Base-by-base conservation (phyloP, 2,113 vertebrate genomes). In the Anhinga rufa region DNA sequence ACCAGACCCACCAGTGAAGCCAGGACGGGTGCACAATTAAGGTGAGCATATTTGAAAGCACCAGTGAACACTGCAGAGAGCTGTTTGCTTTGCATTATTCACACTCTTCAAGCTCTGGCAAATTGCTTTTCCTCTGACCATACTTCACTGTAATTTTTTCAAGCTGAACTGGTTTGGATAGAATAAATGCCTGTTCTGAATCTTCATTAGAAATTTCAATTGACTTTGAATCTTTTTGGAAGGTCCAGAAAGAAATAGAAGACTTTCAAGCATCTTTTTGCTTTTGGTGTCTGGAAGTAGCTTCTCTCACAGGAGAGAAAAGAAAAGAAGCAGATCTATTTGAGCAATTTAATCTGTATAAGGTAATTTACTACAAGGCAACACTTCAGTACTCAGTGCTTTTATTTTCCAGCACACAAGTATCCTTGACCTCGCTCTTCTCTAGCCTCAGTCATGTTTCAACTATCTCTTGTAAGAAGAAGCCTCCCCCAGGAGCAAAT, bases 141-240 rank as follows among this genome's bases (percentile, higher is more conserved):
- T 46, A 15, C 94, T 51, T 74, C 14, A 0, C 46, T 19, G 68
- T 93, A 96, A 96, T 93, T 71, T 60, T 52, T 96, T 90, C 95
- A 95, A 94, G 95, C 90, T 96, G 95, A 93, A 96, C 87, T 64
- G 49, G 64, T 84, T 92, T 84, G 87, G 87, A 88, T 69, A 32
- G 75, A 69, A 61, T 20, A 61, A 93, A 74, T 34, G 86, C 92
- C 95, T 97, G 95, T 28, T 96, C 95, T 92, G 95, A 62, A 93
- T 96, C 95, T 94, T 31, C 93, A 51, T 44, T 66, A 57, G 90
- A 86, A 88, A 94, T 22, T 88, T 25, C 90, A 83, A 96, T 95
- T 95, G 93, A 86, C 48, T 95, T 44, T 90, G 95, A 97, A 34
- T 68, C 93, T 58, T 96, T 86, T 70, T 95, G 92, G 96, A 97